Conservation (phyloP, 30 jellyfish, hydroid and myxozoan genomes). For the Haliclystus octoradiatus region DNA sequence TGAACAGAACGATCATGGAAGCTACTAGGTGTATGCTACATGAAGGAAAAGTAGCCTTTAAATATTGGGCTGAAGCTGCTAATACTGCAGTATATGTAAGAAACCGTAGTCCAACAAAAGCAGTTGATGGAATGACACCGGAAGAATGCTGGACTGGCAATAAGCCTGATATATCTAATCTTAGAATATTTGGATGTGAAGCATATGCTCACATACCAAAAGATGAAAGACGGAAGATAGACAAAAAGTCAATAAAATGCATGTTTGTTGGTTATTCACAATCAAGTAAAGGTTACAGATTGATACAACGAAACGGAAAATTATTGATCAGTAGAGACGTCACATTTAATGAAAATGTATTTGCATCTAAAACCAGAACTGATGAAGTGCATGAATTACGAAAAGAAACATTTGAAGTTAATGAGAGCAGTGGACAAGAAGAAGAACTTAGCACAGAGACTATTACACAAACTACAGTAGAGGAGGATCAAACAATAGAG, state of each 20-base stretch:
- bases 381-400: too few relatives aligned
- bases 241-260: constrained; percentile 13
- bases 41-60: background rate
- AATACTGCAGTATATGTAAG: background rate
- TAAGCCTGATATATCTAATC: background rate
- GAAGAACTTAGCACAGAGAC: too few relatives aligned
- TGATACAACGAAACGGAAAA: background rate
- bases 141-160: background rate
- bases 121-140: background rate
- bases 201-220: constrained; percentile 16
- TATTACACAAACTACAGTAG: too few relatives aligned
- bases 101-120: constrained; percentile 1
- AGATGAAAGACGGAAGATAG: constrained; percentile 19
- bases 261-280: constrained; percentile 35
- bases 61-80: background rate
- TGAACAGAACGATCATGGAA: background rate
- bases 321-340: constrained; percentile 35
- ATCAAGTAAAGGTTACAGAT: constrained; percentile 35
- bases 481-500: too few relatives aligned
- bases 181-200: constrained; percentile 18
- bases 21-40: background rate
- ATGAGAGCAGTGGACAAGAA: too few relatives aligned
- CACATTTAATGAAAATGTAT: constrained; percentile 27
- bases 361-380: too few relatives aligned
- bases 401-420: too few relatives aligned